These are phyloP conservation scores for Calvadosia cruxmelitensis DNA, from an alignment of 30 jellyfish, hydroid and myxozoan genomes.

Conservation along the genomic window DNA sequence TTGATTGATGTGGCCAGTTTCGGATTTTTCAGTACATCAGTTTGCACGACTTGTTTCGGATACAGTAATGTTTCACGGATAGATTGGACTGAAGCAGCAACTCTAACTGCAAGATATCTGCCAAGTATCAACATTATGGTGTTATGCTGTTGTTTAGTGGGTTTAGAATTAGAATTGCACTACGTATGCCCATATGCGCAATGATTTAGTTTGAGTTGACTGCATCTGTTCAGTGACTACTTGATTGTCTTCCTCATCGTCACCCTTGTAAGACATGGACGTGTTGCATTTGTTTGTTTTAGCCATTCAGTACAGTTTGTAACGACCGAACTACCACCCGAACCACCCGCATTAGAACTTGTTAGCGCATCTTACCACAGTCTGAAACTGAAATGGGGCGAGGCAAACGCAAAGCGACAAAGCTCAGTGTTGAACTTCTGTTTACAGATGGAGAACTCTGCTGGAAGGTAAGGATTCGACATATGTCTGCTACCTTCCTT, in stretches of 20 bases:
- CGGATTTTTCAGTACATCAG: no score
- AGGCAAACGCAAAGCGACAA: slow-evolving; percentile 60
- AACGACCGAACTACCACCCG: slow-evolving; percentile 95
- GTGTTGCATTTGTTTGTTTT: background rate
- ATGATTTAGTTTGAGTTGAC: no score
- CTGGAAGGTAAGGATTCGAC: slow-evolving; percentile 65
- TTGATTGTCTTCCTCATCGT: background rate
- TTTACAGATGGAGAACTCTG: slow-evolving; percentile 66
- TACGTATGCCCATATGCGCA: no score
- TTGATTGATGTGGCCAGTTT: no score
- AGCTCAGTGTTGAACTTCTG: slow-evolving; percentile 55
- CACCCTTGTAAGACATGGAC: background rate
- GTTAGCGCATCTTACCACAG: slow-evolving; percentile 81
- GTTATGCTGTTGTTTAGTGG: no score
- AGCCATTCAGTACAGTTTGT: slow-evolving; percentile 76
- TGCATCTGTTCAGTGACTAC: background rate
- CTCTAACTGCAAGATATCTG: no score
- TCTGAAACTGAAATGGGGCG: slow-evolving; percentile 93
- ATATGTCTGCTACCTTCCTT: no score
- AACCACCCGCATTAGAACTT: slow-evolving; percentile 68
- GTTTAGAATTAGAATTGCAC: no score
- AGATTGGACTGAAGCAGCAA: no score
- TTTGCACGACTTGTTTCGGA: no score
- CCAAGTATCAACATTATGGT: no score
- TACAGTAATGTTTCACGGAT: no score